These are phyloP conservation scores for Drosophila lutescens DNA, from an alignment of 2,888 invertebrate genomes.

Conservation along the genomic window DNA sequence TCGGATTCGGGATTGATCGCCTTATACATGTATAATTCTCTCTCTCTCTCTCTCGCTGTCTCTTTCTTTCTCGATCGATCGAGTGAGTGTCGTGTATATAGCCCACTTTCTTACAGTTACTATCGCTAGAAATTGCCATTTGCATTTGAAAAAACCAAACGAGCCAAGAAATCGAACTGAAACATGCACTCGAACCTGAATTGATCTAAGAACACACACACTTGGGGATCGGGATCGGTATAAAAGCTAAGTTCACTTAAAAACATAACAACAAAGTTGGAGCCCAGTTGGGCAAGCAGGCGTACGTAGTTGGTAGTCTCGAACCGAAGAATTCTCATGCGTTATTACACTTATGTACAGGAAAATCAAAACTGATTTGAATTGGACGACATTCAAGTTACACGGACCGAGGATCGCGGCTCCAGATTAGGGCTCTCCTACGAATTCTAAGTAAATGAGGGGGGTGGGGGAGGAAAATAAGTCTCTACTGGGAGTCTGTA, in stretches of 20 bases:
- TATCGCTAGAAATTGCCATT: constrained; percentile 23
- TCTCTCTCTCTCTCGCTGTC: not conserved
- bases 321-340: constrained; percentile 14
- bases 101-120: constrained; percentile 13
- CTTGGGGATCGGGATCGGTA: constrained; percentile 24
- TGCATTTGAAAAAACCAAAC: constrained; percentile 2
- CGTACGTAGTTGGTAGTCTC: constrained; percentile 10
- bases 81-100: constrained; percentile 18
- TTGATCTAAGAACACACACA: constrained; percentile 24
- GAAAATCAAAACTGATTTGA: constrained; percentile 12
- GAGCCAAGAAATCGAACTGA: constrained; percentile 7
- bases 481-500: constrained; percentile 1
- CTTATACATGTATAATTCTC: constrained; percentile 35
- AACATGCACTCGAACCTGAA: constrained; percentile 16
- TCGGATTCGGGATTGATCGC: constrained; percentile 9
- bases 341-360: constrained; percentile 53
- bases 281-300: constrained; percentile 11
- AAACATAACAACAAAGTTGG: constrained; percentile 71
- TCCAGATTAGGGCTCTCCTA: constrained; percentile 5
- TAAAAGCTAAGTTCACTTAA: constrained; percentile 65
- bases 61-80: constrained; percentile 3
- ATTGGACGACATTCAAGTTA: constrained; percentile 58
- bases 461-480: not conserved
- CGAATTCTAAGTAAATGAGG: constrained; percentile 5
- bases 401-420: constrained; percentile 23